Conservation (phyloP, 2,113 vertebrate genomes). For the Prionailurus bengalensis region DNA sequence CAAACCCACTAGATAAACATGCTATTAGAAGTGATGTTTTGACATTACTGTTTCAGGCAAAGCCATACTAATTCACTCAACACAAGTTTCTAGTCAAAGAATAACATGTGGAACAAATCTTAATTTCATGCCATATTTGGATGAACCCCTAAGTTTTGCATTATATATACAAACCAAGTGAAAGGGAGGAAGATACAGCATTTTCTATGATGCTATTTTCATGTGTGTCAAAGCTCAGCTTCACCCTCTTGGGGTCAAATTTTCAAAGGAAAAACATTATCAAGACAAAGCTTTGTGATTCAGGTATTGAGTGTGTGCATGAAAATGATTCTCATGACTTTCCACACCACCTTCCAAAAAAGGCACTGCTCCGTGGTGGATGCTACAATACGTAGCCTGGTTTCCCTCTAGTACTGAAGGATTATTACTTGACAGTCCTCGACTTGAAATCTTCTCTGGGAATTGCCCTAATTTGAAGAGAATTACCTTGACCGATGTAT, state of each 20-base stretch:
- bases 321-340: background rate
- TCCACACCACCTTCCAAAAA: background rate
- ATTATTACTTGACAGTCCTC: background rate
- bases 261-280: background rate
- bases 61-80: background rate
- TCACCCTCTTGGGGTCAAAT: background rate
- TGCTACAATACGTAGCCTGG: rapidly evolving
- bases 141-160: background rate
- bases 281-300: background rate
- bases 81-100: background rate
- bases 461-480: background rate
- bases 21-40: background rate
- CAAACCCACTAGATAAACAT: background rate
- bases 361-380: background rate
- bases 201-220: background rate
- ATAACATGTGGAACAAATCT: background rate
- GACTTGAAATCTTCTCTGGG: background rate
- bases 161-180: background rate
- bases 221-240: background rate
- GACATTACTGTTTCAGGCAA: background rate
- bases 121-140: background rate
- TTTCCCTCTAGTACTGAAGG: background rate
- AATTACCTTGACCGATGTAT: background rate
- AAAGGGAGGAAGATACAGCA: background rate
- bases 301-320: background rate